A percentile compares a stretch with the other conserved stretches of the same genome.
Evolutionary conservation across 2,113 vertebrate genomes (phyloP).

Genomic region (Muscicapa adusta): DNA sequence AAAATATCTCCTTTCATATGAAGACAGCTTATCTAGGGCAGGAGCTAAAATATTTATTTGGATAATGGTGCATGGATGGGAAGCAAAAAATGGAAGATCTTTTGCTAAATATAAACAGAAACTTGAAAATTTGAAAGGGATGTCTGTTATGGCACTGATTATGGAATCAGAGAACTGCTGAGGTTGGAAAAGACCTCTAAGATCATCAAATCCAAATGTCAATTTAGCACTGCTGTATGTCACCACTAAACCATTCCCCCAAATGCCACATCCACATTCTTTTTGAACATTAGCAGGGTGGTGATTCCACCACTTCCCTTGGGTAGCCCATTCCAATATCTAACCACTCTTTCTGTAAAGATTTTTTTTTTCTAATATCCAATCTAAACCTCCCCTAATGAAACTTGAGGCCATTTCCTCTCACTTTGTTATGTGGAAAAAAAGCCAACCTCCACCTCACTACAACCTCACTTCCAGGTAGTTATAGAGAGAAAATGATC

Average conservation of each 20-base stretch:
- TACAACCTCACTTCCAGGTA: accelerated
- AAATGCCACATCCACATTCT: background rate
- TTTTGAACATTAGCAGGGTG: background rate
- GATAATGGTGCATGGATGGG: background rate
- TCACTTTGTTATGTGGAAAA: background rate
- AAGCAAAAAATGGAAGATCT: background rate
- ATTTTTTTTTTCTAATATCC: background rate
- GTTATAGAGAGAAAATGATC: background rate
- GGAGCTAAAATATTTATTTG: background rate
- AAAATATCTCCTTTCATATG: background rate
- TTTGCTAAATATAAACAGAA: background rate
- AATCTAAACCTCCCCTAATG: background rate
- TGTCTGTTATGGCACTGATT: background rate
- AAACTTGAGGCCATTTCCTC: background rate
- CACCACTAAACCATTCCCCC: background rate
- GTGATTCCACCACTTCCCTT: background rate
- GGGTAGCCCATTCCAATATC: background rate
- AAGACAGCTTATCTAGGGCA: background rate
- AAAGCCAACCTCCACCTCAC: background rate
- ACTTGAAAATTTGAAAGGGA: background rate
- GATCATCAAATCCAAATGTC: background rate
- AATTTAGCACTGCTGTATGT: background rate
- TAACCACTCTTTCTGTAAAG: background rate
- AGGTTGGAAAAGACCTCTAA: background rate
- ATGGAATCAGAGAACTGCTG: background rate